Evolutionary conservation across 2,113 vertebrate species (phyloP).

Genomic region (Aegithalos caudatus): DNA sequence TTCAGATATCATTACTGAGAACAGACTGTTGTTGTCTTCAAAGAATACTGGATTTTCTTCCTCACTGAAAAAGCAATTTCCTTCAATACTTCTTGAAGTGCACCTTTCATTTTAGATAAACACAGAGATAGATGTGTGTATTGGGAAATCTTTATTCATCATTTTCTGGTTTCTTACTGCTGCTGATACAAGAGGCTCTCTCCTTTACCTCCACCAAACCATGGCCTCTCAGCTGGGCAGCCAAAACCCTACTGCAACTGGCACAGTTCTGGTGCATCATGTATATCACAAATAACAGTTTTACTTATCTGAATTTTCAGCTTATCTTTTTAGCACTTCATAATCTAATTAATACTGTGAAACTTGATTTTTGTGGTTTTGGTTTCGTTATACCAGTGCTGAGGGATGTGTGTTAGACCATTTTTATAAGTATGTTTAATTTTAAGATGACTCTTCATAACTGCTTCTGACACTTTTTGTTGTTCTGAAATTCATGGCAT

Average conservation of each 20-base stretch:
- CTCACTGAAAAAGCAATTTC: background rate
- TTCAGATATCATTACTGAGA: background rate
- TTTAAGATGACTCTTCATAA: background rate
- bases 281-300: background rate
- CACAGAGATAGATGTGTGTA: background rate
- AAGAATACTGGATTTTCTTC: background rate
- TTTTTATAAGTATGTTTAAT: background rate
- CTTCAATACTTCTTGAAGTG: background rate
- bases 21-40: background rate
- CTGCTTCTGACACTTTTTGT: background rate
- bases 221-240: background rate
- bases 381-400: background rate
- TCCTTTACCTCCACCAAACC: background rate
- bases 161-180: background rate
- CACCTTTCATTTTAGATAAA: background rate
- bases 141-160: background rate
- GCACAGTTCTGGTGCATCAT: rapidly evolving
- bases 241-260: background rate
- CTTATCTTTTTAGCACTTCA: background rate
- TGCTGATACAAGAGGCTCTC: background rate
- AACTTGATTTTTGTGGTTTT: background rate
- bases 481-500: background rate
- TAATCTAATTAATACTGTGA: background rate
- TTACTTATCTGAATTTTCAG: background rate
- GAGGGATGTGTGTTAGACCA: background rate